These are phyloP conservation scores for Rhyacichthys aspro DNA, from an alignment of 2,797 vertebrate species.

Conservation along the genomic window DNA sequence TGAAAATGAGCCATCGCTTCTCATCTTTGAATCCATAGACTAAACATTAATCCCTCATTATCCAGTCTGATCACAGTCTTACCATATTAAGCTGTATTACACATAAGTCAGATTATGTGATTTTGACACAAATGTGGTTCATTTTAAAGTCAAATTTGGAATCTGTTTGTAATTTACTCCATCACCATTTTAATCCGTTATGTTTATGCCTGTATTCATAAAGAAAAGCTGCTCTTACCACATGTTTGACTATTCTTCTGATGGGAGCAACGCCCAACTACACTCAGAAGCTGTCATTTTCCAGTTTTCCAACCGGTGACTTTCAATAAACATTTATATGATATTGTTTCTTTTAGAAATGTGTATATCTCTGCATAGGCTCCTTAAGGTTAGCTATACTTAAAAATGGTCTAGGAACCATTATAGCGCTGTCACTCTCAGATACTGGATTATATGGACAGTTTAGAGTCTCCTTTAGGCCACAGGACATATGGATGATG, in stretches of 20 bases:
- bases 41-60: slow-evolving; percentile 34
- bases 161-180: slow-evolving; percentile 1
- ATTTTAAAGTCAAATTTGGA: slow-evolving; percentile 25
- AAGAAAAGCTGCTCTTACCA: not conserved
- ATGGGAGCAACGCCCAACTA: not conserved
- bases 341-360: not conserved
- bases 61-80: slow-evolving; percentile 30
- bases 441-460: not conserved
- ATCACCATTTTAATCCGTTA: not conserved
- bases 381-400: not conserved
- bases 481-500: too few relatives aligned
- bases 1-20: slow-evolving; percentile 9
- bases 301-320: not conserved
- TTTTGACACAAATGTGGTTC: slow-evolving; percentile 32
- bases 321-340: not conserved
- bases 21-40: slow-evolving; percentile 3
- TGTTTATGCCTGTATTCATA: slow-evolving; percentile 1
- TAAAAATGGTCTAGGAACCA: slow-evolving; percentile 7
- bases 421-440: not conserved
- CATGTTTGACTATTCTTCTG: not conserved
- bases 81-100: slow-evolving; percentile 27
- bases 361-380: not conserved
- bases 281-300: slow-evolving; percentile 5
- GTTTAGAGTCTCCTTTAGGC: not conserved
- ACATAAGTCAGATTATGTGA: slow-evolving; percentile 20